Evolutionary conservation across 2,113 vertebrate species (phyloP).

Genomic region (Illadopsis cleaveri): DNA sequence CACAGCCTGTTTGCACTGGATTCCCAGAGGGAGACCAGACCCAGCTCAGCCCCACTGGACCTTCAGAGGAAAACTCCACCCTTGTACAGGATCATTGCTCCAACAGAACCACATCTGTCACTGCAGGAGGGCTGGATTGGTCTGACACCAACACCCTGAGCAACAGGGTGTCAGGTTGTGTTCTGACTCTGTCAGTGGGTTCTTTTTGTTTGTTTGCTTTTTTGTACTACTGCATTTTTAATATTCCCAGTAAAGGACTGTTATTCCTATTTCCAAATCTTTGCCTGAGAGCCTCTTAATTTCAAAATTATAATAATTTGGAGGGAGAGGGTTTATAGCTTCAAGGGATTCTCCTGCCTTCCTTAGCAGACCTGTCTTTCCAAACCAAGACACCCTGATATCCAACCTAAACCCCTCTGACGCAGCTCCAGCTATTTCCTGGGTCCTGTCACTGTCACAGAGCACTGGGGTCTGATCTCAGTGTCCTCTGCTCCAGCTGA

Average conservation of each 20-base stretch:
- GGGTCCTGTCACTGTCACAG: neutral
- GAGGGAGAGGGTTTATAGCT: neutral
- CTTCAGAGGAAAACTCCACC: no score
- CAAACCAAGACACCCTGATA: neutral
- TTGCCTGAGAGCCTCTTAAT: neutral
- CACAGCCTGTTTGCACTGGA: neutral
- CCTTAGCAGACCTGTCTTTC: neutral
- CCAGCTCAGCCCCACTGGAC: neutral
- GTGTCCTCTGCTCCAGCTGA: neutral
- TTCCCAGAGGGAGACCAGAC: neutral
- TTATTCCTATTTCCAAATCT: neutral
- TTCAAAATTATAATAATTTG: neutral
- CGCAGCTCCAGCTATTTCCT: neutral
- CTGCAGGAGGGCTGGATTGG: neutral
- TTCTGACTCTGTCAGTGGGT: neutral
- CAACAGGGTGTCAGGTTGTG: neutral
- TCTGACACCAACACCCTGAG: neutral
- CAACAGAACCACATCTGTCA: no score
- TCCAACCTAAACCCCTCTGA: fast-evolving
- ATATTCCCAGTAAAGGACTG: neutral
- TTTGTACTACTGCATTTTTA: neutral
- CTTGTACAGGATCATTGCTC: neutral
- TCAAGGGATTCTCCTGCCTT: neutral
- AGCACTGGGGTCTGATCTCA: neutral
- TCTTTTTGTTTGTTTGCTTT: neutral